Evolutionary conservation across 2,113 vertebrate genomes (phyloP).

Genomic region (Centropristis striata): DNA sequence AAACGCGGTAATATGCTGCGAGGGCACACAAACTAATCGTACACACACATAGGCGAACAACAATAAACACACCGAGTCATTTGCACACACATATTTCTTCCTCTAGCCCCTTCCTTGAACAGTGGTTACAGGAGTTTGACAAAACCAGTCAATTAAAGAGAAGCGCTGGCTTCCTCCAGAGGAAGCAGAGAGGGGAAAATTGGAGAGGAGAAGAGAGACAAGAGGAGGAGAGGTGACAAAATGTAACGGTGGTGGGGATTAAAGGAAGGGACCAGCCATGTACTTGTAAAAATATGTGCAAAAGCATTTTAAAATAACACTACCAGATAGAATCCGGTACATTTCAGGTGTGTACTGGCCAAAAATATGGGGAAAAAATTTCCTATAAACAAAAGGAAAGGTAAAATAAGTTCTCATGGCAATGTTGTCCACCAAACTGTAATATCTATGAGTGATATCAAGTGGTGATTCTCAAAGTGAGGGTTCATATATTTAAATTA

Average conservation of each 20-base stretch:
- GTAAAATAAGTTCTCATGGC: not conserved
- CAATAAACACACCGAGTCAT: slow-evolving; percentile 25
- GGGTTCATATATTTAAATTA: too few relatives aligned
- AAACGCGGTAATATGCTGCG: slow-evolving; percentile 29
- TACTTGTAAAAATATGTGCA: not conserved
- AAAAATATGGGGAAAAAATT: not conserved
- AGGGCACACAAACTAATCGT: slow-evolving; percentile 2
- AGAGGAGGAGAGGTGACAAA: slow-evolving; percentile 15
- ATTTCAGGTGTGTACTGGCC: not conserved
- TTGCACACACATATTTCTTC: slow-evolving; percentile 6
- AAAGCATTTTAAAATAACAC: not conserved
- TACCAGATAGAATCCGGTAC: not conserved
- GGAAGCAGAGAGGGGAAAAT: slow-evolving; percentile 39
- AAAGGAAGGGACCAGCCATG: not conserved
- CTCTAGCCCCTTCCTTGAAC: slow-evolving; percentile 36
- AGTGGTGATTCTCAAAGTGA: too few relatives aligned
- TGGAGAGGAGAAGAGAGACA: slow-evolving; percentile 36
- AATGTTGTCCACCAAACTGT: not conserved
- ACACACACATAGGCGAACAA: slow-evolving; percentile 1
- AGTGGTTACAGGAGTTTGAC: slow-evolving; percentile 54
- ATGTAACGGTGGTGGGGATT: slow-evolving; percentile 21
- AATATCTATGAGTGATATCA: not conserved
- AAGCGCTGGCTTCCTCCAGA: slow-evolving; percentile 42
- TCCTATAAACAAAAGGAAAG: not conserved
- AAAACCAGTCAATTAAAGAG: slow-evolving; percentile 71